Conservation (phyloP, 2,888 invertebrate genomes). For the Andrena hattorfiana region DNA sequence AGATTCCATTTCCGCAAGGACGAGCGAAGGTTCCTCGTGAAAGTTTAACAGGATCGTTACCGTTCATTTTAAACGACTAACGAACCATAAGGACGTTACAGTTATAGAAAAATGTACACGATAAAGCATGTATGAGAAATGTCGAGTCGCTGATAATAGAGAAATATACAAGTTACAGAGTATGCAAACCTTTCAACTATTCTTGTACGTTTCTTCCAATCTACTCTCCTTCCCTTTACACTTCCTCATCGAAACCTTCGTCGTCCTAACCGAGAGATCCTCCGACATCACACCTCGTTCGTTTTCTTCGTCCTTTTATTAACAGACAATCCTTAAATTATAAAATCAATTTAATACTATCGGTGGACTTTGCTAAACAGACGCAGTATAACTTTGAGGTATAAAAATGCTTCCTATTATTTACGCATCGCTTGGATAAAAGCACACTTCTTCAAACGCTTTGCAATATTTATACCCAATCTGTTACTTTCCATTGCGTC, state of each 20-base stretch:
- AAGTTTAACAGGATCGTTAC: slow-evolving; percentile 40
- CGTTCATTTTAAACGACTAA: slow-evolving; percentile 38
- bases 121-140: slow-evolving; percentile 73
- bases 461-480: not conserved
- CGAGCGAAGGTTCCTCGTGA: slow-evolving; percentile 48
- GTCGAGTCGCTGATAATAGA: slow-evolving; percentile 67
- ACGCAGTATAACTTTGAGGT: not conserved
- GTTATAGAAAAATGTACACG: slow-evolving; percentile 70
- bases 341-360: slow-evolving; percentile 2
- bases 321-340: not conserved
- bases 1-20: slow-evolving; percentile 24
- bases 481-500: not conserved
- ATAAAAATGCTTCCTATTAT: not conserved
- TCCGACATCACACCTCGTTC: not conserved
- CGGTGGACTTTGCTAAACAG: not conserved
- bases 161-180: slow-evolving; percentile 72
- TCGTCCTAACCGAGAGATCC: too few species aligned
- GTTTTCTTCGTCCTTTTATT: not conserved
- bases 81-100: slow-evolving; percentile 59
- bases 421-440: not conserved
- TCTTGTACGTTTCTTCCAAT: not conserved
- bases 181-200: slow-evolving; percentile 5
- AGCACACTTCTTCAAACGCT: not conserved
- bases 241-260: not conserved
- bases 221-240: too few species aligned